phyloP scores from a whole-genome alignment of 2,113 vertebrate species.

The Hemicordylus capensis region DNA sequence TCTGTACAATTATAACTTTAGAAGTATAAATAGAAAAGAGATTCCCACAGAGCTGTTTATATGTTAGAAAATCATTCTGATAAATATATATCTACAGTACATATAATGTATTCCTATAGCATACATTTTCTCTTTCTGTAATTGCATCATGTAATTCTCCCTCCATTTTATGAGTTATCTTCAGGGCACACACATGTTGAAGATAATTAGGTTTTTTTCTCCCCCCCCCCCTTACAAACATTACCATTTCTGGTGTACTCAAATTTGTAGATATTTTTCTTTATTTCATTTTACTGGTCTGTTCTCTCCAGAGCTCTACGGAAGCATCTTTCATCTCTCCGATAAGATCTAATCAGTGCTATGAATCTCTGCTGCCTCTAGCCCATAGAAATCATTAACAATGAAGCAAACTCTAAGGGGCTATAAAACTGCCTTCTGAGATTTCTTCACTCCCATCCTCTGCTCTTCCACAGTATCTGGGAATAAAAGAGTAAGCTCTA shows the following conservation, averaged over 20 bases:
- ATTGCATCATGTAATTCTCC: constrained; percentile 30
- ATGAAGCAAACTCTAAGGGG: background rate
- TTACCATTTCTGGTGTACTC: constrained; percentile 17
- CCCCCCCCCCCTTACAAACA: background rate
- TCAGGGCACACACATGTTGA: constrained; percentile 24
- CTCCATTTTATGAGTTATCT: constrained; percentile 33
- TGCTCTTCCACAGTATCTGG: background rate
- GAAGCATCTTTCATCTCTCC: background rate
- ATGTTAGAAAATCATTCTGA: constrained; percentile 34
- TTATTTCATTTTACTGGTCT: constrained; percentile 8
- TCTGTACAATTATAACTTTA: background rate
- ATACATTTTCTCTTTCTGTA: background rate
- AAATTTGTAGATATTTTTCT: background rate
- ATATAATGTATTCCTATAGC: constrained; percentile 22
- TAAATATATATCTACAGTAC: constrained; percentile 30
- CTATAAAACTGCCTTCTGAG: background rate
- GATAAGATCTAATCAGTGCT: background rate
- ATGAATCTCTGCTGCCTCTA: background rate
- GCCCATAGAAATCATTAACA: background rate
- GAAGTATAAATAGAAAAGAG: constrained; percentile 6
- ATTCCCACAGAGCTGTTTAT: constrained; percentile 24
- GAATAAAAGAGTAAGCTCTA: background rate
- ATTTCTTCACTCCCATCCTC: background rate
- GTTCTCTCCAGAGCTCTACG: background rate
- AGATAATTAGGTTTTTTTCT: constrained; percentile 25